Percentiles rank a stretch among this genome's conserved stretches.
Evolutionary conservation across 2,797 vertebrate species (phyloP).

Genomic region (Tapirus indicus): DNA sequence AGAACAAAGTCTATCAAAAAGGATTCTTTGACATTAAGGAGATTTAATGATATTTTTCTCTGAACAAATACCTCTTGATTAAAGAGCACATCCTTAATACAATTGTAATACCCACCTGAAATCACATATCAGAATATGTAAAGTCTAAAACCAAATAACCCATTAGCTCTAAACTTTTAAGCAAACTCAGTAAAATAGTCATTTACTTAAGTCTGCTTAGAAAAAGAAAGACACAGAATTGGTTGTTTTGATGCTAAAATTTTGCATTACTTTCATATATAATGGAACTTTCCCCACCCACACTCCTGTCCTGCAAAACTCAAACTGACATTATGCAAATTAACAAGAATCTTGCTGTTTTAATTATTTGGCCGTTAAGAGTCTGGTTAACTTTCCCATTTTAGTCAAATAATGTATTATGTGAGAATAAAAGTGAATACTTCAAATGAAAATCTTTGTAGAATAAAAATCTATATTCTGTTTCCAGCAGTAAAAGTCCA

Average conservation of each 20-base stretch:
- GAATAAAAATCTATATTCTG: slow-evolving; percentile 29
- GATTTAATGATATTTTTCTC: slow-evolving; percentile 22
- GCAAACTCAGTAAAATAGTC: slow-evolving; percentile 18
- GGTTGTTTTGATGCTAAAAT: slow-evolving; percentile 52
- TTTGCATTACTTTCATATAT: not conserved
- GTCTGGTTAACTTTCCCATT: slow-evolving; percentile 13
- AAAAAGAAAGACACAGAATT: not conserved
- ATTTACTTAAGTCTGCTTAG: slow-evolving; percentile 12
- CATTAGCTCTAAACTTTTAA: slow-evolving; percentile 41
- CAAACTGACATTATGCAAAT: slow-evolving; percentile 49
- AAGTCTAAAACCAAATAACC: slow-evolving; percentile 49
- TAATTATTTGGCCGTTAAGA: slow-evolving; percentile 7
- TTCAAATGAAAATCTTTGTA: slow-evolving; percentile 50
- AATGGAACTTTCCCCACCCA: not conserved
- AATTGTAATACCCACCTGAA: not conserved
- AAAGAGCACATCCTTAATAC: not conserved
- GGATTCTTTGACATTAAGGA: slow-evolving; percentile 21
- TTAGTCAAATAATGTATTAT: slow-evolving; percentile 19
- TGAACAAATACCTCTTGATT: slow-evolving; percentile 43
- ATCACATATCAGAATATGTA: not conserved
- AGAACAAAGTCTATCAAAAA: slow-evolving; percentile 16
- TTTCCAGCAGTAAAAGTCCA: slow-evolving; percentile 26
- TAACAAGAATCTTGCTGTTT: slow-evolving; percentile 9
- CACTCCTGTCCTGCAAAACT: slow-evolving; percentile 41
- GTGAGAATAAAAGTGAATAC: slow-evolving; percentile 40